These are phyloP conservation scores for Actinia equina DNA, from an alignment of 64 coral and sea anemone species.

Conservation along the genomic window DNA sequence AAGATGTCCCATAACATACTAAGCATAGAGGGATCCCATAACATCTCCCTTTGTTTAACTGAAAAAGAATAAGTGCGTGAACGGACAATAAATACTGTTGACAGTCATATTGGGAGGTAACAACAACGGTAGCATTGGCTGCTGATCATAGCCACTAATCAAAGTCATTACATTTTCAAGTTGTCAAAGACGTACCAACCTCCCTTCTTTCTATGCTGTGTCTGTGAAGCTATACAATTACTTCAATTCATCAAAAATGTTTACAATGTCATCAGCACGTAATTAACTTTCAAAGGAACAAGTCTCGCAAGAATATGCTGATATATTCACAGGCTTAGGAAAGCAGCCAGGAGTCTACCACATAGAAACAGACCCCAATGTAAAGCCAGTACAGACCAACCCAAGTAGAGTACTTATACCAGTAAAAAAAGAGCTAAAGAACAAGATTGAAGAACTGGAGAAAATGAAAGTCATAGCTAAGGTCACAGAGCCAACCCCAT, in stretches of 20 bases:
- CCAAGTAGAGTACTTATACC: conserved; percentile 48
- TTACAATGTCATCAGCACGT: not conserved
- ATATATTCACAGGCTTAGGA: conserved; percentile 47
- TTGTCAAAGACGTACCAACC: too few species aligned
- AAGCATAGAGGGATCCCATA: too few species aligned
- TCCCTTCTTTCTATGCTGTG: conserved; percentile 30
- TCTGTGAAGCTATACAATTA: conserved; percentile 27
- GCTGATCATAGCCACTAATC: too few species aligned
- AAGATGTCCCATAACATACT: too few species aligned
- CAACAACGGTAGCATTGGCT: too few species aligned
- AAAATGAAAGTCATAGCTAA: conserved; percentile 30
- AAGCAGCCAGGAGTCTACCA: conserved; percentile 37
- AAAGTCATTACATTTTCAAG: too few species aligned
- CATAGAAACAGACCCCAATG: conserved; percentile 37
- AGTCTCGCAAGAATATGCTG: conserved; percentile 20
- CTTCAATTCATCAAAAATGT: not conserved
- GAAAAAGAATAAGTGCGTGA: too few species aligned
- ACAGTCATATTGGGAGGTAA: too few species aligned
- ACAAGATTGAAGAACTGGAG: conserved; percentile 39
- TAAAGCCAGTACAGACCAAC: conserved; percentile 39
- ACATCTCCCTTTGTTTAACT: too few species aligned
- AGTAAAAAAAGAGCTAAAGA: conserved; percentile 37
- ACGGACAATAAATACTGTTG: too few species aligned
- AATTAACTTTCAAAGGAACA: conserved; percentile 21
- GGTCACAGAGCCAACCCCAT: conserved; percentile 36